Base-by-base conservation (phyloP, 2,113 vertebrate species). In the Oxygymnocypris stewartii region DNA sequence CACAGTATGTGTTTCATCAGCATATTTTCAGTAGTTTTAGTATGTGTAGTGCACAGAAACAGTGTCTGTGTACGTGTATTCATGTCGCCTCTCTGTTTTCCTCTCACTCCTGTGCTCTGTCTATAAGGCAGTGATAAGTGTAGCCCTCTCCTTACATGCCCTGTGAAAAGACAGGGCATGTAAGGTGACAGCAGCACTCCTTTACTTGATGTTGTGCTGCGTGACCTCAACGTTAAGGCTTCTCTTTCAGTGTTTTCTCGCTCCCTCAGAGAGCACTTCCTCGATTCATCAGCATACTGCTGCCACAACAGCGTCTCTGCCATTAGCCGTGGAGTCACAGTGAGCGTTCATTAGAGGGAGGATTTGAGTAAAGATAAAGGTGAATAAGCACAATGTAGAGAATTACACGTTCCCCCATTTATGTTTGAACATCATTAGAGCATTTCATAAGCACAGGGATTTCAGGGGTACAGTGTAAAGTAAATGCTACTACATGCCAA, bases 281-380 rank as follows among this genome's bases (percentile, higher is more conserved):
- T 13, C 35, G 16, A 16, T 79, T 79, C 61, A 79, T 79, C 78
- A 61, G 54, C 78, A 40, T 31, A 57, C n/a, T 37, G 28, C 76
- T 57, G 49, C 76, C 49, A 37, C 76, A 51, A 77, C 31, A 40
- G 37, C 37, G 61, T 40, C 54, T 40, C 20, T 79, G 51, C 78
- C 54, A 61, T 79, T 79, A 79, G 54, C 35, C 0, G 20, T 63
- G 37, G 11, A 18, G 59, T 18, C n/a, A 65, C 37, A 18, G 40
- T 28, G 40, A 63, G 59, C 40, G 7, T 31, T 81, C 79, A 81
- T 47, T 47, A 81, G 79, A 81, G n/a, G 59, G 59, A 81, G 79
- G 59, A 28, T 81, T 81, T 65, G 59, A 65, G 37, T 81, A 44
- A 81, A 79, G 78, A 54, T 79, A 79, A 79, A 81, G 79, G 79